Base-by-base conservation (phyloP, 2,888 invertebrate species). In the Helobdella robusta region DNA sequence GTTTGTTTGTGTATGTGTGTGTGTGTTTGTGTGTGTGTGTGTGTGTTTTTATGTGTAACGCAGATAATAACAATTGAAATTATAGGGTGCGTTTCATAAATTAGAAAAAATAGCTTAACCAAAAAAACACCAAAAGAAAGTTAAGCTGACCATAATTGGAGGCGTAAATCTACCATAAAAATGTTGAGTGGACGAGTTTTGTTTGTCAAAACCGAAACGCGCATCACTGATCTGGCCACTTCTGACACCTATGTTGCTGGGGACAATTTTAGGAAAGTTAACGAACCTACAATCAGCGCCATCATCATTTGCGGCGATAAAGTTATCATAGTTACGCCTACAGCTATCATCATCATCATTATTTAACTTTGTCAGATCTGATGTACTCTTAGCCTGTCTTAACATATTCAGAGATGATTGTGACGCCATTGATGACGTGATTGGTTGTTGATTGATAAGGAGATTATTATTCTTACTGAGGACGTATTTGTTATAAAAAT, bases 371-470 rank as follows among this genome's bases (percentile, higher is more conserved):
- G 44, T 20, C 18, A 56, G 28, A 32, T 56, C 56, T n/a, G 56
- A 32, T n/a, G 56, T 56, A 32, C 56, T 56, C 18, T 56, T 56
- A 32, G 56, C 56, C 4, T 56, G 56, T 32, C 56, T 8, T 40
- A 40, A 40, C n/a, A 40, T 30, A 30, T 28, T 25, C 18, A 30
- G 25, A 32, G 32, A 11, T 56, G 56, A 6, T n/a, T 34, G 23
- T 40, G 60, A 34, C 23, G 60, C 40, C 11, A 23, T 25, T 60
- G 40, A 25, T 20, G 36, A 28, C 28, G 25, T n/a, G 3, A 25
- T 44, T 35, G 40, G 23, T 60, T n/a, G n/a, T n/a, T n/a, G n/a
- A n/a, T n/a, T n/a, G n/a, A n/a, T n/a, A n/a, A n/a, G n/a, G n/a
- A n/a, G n/a, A n/a, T n/a, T n/a, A n/a, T n/a, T n/a, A n/a, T n/a